Evolutionary conservation across 2,888 invertebrate species (phyloP).

Genomic region (Ectemnius continuus): DNA sequence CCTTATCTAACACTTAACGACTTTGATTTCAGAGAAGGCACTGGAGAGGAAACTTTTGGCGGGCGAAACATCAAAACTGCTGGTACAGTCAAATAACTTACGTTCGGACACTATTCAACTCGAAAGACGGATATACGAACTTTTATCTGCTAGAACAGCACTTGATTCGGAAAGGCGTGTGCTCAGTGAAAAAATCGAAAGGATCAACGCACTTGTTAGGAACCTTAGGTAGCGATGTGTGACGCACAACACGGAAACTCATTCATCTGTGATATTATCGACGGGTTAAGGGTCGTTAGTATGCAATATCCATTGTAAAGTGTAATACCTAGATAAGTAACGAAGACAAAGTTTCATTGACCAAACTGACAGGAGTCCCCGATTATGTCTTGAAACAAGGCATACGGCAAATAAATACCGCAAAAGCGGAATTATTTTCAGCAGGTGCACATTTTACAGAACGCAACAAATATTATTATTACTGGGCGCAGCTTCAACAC

Average conservation of each 20-base stretch:
- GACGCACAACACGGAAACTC: constrained; percentile 76
- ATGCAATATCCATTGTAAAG: constrained; percentile 56
- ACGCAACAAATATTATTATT: constrained; percentile 5
- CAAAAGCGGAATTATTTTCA: constrained; percentile 1
- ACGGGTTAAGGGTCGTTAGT: constrained; percentile 75
- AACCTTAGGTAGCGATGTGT: constrained; percentile 74
- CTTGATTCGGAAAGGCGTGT: constrained; percentile 71
- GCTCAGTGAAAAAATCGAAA: constrained; percentile 72
- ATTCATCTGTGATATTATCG: constrained; percentile 77
- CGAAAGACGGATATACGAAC: constrained; percentile 70
- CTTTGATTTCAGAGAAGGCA: constrained; percentile 66
- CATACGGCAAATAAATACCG: constrained; percentile 7
- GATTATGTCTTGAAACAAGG: constrained; percentile 16
- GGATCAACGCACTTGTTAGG: constrained; percentile 71
- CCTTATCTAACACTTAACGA: too few species aligned
- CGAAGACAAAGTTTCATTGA: constrained; percentile 51
- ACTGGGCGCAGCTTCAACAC: constrained; percentile 23
- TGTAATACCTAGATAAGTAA: constrained; percentile 52
- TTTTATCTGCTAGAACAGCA: constrained; percentile 65
- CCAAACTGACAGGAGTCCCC: constrained; percentile 62
- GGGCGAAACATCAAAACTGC: constrained; percentile 69
- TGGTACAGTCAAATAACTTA: constrained; percentile 67
- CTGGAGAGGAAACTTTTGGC: constrained; percentile 69
- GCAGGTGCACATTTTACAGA: constrained; percentile 2
- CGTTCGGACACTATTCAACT: constrained; percentile 70